A percentile compares a stretch with the other conserved stretches of the same genome.
Evolutionary conservation across 2,888 invertebrate species (phyloP).

Genomic region (Aricia artaxerxes): DNA sequence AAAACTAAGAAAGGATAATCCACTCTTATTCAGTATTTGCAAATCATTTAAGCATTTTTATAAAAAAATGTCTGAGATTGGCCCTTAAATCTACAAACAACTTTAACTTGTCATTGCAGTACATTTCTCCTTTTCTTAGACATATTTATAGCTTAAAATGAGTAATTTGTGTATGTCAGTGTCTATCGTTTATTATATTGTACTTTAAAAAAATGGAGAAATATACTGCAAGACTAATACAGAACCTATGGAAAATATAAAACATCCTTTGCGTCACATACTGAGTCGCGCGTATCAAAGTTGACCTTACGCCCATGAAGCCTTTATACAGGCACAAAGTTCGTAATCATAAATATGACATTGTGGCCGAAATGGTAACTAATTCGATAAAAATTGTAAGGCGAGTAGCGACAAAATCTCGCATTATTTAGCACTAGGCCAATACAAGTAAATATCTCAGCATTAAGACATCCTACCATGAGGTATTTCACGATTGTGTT

Average conservation of each 20-base stretch:
- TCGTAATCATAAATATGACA: no score
- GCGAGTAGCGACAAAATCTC: no score
- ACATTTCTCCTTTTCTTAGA: background rate
- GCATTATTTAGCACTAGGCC: no score
- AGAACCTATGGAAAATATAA: background rate
- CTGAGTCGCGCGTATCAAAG: background rate
- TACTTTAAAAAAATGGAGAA: background rate
- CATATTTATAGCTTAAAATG: background rate
- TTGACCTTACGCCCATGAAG: no score
- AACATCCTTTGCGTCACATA: background rate
- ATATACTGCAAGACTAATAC: background rate
- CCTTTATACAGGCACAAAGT: no score
- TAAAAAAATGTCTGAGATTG: slow-evolving; percentile 28
- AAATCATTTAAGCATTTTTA: slow-evolving; percentile 31
- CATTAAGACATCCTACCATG: no score
- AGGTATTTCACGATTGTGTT: no score
- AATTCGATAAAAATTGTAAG: no score
- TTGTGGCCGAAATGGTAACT: no score
- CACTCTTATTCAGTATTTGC: slow-evolving; percentile 8
- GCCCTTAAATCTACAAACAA: slow-evolving; percentile 15
- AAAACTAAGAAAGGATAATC: slow-evolving; percentile 27
- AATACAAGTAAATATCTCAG: no score
- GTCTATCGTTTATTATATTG: background rate
- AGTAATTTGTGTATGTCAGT: background rate
- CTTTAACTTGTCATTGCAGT: background rate